Evolutionary conservation across 1,140 invertebrate genomes (phyloP), one percentile per base, ranked within the genome.

Genomic region (Calliphora vicina): DNA sequence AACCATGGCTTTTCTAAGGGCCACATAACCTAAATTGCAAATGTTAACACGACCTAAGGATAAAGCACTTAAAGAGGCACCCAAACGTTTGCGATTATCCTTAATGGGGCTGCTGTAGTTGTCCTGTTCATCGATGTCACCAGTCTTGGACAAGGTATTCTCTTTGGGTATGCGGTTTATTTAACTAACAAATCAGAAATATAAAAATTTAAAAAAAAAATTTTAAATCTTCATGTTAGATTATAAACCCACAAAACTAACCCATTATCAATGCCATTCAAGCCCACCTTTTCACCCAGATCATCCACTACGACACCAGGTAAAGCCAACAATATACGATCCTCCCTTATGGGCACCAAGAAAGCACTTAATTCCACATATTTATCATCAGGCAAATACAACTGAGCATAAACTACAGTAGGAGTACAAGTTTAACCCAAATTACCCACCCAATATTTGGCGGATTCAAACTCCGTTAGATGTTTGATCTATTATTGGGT

Each of bases 241-340:
- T 10, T 61, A 20, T 1, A 76, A 81, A 45, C 43, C 2, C 1
- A 45, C 10, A 6, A 72, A 71, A 86, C 86, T 87, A 89, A 95
- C 93, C 95, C 96, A 92, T 97, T 97, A 88, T 97, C 96, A 72
- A 97, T 90, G 81, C 96, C 96, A 91, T 97, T 95, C 1, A 96
- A 92, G 10, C 96, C 96, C 78, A 96, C 92, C 91, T 97, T 97
- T 85, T 95, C 94, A 4, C 96, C 96, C 91, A 97, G 93, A 87
- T 97, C 96, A 0, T 95, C 96, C 6, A 97, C 93, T 17, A 93
- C 93, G 1, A 97, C 92, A 20, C 96, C 96, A 26, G 96, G 94
- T 86, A 93, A 94, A 0, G 95, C 91, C 82, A 93, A 86, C 84
- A 96, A 91, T 1, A 95, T 96, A 78, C 93, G 92, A 0, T 94